Evolutionary conservation across 2,888 invertebrate genomes (phyloP).

Genomic region (Acleris cristana): DNA sequence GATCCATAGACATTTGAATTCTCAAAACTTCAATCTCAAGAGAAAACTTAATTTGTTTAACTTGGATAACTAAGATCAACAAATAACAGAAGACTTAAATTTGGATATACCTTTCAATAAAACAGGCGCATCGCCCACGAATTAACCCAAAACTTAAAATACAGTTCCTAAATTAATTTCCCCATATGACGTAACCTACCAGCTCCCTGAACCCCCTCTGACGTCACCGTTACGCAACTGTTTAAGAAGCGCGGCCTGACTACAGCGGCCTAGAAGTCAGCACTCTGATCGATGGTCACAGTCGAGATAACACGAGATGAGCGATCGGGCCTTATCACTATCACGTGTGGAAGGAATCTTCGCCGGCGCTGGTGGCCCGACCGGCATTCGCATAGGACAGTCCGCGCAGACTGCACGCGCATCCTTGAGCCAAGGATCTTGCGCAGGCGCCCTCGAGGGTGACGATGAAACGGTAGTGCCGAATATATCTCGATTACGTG

Average conservation of each 20-base stretch:
- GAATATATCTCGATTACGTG: constrained; percentile 66
- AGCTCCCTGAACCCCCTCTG: constrained; percentile 3
- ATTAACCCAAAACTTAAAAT: no score
- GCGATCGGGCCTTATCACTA: constrained; percentile 78
- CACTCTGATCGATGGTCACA: constrained; percentile 40
- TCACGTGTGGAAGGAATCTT: constrained; percentile 77
- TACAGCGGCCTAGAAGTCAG: constrained; percentile 34
- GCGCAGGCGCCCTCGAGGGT: constrained; percentile 65
- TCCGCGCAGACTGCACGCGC: constrained; percentile 76
- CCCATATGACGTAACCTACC: background rate
- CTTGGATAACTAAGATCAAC: no score
- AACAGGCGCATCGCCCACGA: no score
- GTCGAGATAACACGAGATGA: constrained; percentile 73
- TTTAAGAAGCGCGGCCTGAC: constrained; percentile 14
- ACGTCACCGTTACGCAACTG: constrained; percentile 40
- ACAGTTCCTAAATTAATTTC: no score
- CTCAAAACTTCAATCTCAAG: no score
- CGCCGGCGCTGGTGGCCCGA: constrained; percentile 59
- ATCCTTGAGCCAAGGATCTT: constrained; percentile 64
- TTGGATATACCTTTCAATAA: no score
- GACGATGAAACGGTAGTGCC: constrained; percentile 76
- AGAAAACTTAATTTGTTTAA: no score
- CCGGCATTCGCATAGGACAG: constrained; percentile 78
- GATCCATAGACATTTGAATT: no score
- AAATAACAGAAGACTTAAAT: no score